Evolutionary conservation across 2,888 invertebrate species (phyloP).

Genomic region (Taenaris catops): DNA sequence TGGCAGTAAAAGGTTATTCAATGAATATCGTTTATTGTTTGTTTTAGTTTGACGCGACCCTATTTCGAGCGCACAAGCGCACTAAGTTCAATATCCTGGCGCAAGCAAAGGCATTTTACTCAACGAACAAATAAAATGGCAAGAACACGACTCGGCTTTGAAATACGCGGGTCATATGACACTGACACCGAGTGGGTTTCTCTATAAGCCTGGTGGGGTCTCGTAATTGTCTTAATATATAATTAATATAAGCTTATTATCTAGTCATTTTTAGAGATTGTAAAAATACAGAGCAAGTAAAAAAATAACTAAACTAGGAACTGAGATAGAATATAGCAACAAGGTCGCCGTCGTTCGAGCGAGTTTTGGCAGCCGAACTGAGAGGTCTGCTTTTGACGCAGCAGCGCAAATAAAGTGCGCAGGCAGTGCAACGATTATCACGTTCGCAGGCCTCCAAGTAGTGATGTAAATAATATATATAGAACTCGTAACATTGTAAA

Average conservation of each 20-base stretch:
- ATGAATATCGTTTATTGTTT: too few species aligned
- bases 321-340: slow-evolving; percentile 45
- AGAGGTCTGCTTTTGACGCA: slow-evolving; percentile 63
- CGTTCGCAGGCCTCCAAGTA: slow-evolving; percentile 65
- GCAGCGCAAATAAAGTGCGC: slow-evolving; percentile 72
- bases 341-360: slow-evolving; percentile 30
- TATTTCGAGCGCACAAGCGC: slow-evolving; percentile 22
- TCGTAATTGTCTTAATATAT: too few species aligned
- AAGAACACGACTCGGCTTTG: slow-evolving; percentile 42
- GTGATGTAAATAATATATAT: slow-evolving; percentile 71
- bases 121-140: slow-evolving; percentile 42
- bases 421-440: slow-evolving; percentile 74
- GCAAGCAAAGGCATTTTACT: slow-evolving; percentile 34
- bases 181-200: slow-evolving; percentile 33
- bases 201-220: too few species aligned
- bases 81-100: slow-evolving; percentile 38
- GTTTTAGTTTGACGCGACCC: slow-evolving; percentile 13
- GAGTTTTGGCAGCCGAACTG: slow-evolving; percentile 28
- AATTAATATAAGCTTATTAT: too few species aligned
- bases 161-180: slow-evolving; percentile 46
- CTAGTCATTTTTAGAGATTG: too few species aligned
- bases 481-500: slow-evolving; percentile 52
- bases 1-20: too few species aligned
- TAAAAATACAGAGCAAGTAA: too few species aligned
- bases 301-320: slow-evolving; percentile 33